Conservation (phyloP, 1,140 invertebrate species). For the Gonioctena quinquepunctata region DNA sequence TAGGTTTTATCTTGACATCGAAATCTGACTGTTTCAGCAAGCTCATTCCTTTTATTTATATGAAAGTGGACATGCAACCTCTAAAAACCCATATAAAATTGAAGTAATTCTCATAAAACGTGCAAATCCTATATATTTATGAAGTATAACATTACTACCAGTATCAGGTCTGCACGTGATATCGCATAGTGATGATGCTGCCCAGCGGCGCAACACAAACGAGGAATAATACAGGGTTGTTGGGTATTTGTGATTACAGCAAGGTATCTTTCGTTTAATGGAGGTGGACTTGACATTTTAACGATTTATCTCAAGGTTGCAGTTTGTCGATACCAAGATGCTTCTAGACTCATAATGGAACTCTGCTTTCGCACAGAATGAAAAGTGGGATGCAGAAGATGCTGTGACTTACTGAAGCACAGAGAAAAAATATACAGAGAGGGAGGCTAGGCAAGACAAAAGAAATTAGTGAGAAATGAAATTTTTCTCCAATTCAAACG, state of each 20-base stretch:
- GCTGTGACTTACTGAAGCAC: too few species aligned
- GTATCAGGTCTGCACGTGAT: slow-evolving; percentile 8
- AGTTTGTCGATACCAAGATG: not conserved
- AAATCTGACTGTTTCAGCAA: slow-evolving; percentile 3
- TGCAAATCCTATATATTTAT: slow-evolving; percentile 3
- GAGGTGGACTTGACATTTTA: not conserved
- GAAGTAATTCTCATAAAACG: not conserved
- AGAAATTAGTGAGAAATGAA: too few species aligned
- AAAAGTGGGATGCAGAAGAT: too few species aligned
- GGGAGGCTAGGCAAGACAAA: too few species aligned
- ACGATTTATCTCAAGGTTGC: not conserved
- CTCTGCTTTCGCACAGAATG: too few species aligned
- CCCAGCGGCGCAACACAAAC: not conserved
- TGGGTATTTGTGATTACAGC: not conserved
- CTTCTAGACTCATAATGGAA: not conserved
- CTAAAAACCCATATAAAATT: not conserved
- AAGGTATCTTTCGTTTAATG: too few species aligned
- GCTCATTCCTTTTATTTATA: not conserved
- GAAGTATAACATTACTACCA: slow-evolving; percentile 7
- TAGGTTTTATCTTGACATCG: not conserved
- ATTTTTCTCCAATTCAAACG: too few species aligned
- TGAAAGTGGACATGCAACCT: not conserved
- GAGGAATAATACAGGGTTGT: not conserved
- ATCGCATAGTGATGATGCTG: not conserved
- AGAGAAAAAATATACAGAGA: too few species aligned